A percentile compares a stretch with the other conserved stretches of the same genome.
phyloP scores from a whole-genome alignment of 2,888 invertebrate species.

The Quadriops clusia region DNA sequence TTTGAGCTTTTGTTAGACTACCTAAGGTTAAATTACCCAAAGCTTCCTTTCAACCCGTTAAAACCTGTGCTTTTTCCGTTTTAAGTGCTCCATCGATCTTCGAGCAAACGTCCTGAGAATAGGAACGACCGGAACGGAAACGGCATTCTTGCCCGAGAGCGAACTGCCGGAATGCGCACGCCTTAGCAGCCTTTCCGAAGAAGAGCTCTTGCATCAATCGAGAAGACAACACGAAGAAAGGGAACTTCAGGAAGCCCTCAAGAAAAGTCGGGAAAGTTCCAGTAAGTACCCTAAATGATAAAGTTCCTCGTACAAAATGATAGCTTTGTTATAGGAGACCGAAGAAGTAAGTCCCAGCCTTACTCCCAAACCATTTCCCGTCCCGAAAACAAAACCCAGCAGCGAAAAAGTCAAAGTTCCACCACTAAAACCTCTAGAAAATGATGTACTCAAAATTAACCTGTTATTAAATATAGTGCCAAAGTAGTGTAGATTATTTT shows the following conservation, averaged over 20 bases:
- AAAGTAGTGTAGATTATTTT: too few species aligned
- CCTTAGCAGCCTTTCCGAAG: constrained; percentile 56
- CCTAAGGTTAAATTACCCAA: not conserved
- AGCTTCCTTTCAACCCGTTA: too few species aligned
- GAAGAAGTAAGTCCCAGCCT: constrained; percentile 2
- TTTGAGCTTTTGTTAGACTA: not conserved
- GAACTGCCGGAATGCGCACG: constrained; percentile 69
- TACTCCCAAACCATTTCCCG: not conserved
- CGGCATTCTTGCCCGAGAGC: constrained; percentile 72
- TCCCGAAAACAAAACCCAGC: too few species aligned
- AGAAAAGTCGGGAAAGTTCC: constrained; percentile 48
- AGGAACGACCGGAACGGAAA: constrained; percentile 89
- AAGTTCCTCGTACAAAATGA: not conserved
- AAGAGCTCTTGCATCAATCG: constrained; percentile 41
- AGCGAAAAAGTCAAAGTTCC: too few species aligned
- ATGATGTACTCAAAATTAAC: too few species aligned
- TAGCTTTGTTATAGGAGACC: not conserved
- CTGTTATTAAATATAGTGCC: too few species aligned
- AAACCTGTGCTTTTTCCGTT: constrained; percentile 8
- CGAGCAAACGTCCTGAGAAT: constrained; percentile 78
- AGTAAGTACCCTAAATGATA: constrained; percentile 13
- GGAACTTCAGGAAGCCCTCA: constrained; percentile 59
- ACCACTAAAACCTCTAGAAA: too few species aligned
- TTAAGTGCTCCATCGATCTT: constrained; percentile 81
- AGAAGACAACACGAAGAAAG: constrained; percentile 51